Conservation (phyloP, 2,888 invertebrate species). For the Hypomecis atomaria region DNA sequence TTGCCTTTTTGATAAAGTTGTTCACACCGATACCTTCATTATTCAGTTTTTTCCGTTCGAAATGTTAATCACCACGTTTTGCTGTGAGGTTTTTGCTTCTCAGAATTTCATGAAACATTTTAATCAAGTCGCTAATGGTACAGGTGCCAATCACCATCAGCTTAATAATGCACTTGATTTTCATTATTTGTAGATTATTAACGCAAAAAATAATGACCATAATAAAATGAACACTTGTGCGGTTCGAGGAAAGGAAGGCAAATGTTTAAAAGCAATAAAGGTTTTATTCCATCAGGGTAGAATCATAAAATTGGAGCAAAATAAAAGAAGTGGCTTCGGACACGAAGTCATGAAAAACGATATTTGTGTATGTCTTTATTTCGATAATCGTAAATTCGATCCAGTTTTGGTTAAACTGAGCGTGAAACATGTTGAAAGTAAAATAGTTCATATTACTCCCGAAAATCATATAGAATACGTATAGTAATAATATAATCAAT, state of each 20-base stretch:
- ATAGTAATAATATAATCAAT: slow-evolving; percentile 31
- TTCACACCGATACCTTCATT: slow-evolving; percentile 72
- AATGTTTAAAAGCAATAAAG: slow-evolving; percentile 56
- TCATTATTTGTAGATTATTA: slow-evolving; percentile 47
- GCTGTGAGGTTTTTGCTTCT: slow-evolving; percentile 57
- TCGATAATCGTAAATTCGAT: slow-evolving; percentile 79
- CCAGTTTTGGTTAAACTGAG: slow-evolving; percentile 73
- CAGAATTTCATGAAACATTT: slow-evolving; percentile 67
- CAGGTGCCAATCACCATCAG: slow-evolving; percentile 62
- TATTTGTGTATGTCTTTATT: slow-evolving; percentile 73
- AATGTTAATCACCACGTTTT: slow-evolving; percentile 75
- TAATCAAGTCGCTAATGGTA: slow-evolving; percentile 68
- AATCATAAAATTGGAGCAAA: slow-evolving; percentile 68
- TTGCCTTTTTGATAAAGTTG: slow-evolving; percentile 75
- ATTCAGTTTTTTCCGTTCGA: slow-evolving; percentile 65
- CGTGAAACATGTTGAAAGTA: slow-evolving; percentile 75
- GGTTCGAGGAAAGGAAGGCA: slow-evolving; percentile 48
- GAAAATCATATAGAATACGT: slow-evolving; percentile 64
- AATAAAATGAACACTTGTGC: slow-evolving; percentile 51
- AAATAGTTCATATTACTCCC: slow-evolving; percentile 78
- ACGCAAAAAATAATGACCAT: slow-evolving; percentile 53
- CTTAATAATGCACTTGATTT: slow-evolving; percentile 54
- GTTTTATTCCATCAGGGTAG: slow-evolving; percentile 47
- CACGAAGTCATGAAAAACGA: slow-evolving; percentile 56
- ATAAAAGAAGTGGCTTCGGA: slow-evolving; percentile 36